These are phyloP conservation scores for Apis florea DNA, from an alignment of 1,140 invertebrate genomes.

Conservation along the genomic window DNA sequence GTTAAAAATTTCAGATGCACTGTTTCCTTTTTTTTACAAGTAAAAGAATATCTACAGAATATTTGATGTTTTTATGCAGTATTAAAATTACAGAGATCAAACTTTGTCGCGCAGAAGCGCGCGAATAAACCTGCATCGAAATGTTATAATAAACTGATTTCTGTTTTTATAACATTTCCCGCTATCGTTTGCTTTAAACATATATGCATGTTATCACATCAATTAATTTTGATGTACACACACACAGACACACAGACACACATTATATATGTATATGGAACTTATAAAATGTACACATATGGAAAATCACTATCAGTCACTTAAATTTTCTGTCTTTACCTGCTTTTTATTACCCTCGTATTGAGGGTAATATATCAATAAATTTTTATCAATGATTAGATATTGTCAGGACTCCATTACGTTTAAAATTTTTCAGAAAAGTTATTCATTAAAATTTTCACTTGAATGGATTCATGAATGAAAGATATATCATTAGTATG, in stretches of 20 bases:
- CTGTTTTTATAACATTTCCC: slow-evolving; percentile 4
- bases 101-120: slow-evolving; percentile 37
- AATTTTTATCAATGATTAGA: background rate
- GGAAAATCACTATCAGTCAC: slow-evolving; percentile 7
- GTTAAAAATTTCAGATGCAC: background rate
- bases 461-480: slow-evolving; percentile 20
- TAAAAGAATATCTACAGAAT: background rate
- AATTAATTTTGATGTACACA: slow-evolving; percentile 67
- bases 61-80: background rate
- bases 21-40: background rate
- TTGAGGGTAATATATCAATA: background rate
- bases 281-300: slow-evolving; percentile 38
- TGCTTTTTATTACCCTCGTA: background rate
- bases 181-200: slow-evolving; percentile 4
- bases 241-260: too few relatives aligned
- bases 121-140: slow-evolving; percentile 26
- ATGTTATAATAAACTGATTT: slow-evolving; percentile 18
- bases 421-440: background rate
- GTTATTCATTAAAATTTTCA: background rate
- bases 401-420: background rate
- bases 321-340: slow-evolving; percentile 2
- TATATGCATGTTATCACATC: slow-evolving; percentile 48
- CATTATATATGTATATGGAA: background rate
- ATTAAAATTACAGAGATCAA: slow-evolving; percentile 5
- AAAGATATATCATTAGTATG: slow-evolving; percentile 13